Base-by-base conservation (phyloP, 2,888 invertebrate genomes). In the Luperina testacea region DNA sequence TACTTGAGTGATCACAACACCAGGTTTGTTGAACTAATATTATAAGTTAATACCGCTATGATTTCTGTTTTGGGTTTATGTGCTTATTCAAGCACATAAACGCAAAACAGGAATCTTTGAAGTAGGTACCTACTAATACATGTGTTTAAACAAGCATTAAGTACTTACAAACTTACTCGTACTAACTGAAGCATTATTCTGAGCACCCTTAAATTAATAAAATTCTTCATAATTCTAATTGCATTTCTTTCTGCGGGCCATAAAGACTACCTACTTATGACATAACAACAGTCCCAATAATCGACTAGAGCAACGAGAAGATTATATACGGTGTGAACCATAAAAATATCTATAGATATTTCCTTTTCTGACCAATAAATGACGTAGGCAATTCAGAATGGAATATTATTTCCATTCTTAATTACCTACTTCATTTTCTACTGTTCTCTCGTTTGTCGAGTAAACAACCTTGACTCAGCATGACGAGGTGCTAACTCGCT, bases 1-100 rank as follows among this genome's bases (percentile, higher is more conserved):
- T 98, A 98, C 93, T 97, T 98, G 86, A 98, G 98, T 92, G 98
- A 98, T 93, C 98, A 98, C 91, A 98, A 98, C 94, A 97, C 98
- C 84, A 98, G 98, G 98, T 98, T 70, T 65, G 87, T 78, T 48
- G 2, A 53, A 53, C 13, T 51, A n/a, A n/a, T 51, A 57, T 72
- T 51, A 15, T 32, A 0, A 32, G 32, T 32, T 32, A 32, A 32
- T 32, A 32, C 32, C 32, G 1, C 32, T 32, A 32, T 32, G 32
- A 32, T 32, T 32, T 32, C 32, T 32, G 32, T 32, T 32, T 32
- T 32, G 32, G n/a, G n/a, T n/a, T n/a, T n/a, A n/a, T n/a, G n/a
- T n/a, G n/a, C n/a, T n/a, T n/a, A n/a, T n/a, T n/a, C n/a, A n/a
- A n/a, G 11, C 32, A 13, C 42, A 17, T 24, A 13, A 17, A 38